Conservation (phyloP, 2,113 vertebrate species). For the Eclectus roratus region DNA sequence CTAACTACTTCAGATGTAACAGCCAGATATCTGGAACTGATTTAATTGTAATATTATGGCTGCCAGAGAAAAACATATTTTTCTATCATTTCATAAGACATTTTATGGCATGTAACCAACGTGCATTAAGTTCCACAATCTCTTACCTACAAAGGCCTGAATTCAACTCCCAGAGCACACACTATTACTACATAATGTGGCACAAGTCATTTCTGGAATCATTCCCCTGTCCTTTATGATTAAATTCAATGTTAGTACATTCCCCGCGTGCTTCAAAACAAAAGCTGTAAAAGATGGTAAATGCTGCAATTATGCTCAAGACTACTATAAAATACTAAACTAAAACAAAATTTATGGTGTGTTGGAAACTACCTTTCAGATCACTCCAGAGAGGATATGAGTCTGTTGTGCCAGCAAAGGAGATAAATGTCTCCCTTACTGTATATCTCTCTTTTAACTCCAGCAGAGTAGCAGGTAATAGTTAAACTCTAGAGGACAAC, state of each 20-base stretch:
- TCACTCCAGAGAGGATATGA: neutral
- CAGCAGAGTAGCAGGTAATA: neutral
- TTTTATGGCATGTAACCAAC: neutral
- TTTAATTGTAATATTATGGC: neutral
- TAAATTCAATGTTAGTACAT: neutral
- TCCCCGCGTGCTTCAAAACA: neutral
- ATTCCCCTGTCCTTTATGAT: neutral
- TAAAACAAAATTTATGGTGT: neutral
- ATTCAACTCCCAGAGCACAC: neutral
- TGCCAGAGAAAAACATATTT: neutral
- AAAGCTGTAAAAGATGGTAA: neutral
- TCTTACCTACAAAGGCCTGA: neutral
- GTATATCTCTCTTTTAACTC: neutral
- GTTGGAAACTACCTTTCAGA: neutral
- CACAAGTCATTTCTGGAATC: neutral
- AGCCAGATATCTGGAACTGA: neutral
- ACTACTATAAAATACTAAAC: neutral
- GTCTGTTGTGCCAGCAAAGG: neutral
- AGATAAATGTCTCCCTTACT: neutral
- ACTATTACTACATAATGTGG: neutral
- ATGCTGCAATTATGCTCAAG: neutral
- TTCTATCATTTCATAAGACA: neutral
- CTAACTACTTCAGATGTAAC: neutral
- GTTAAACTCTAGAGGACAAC: neutral
- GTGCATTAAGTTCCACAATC: neutral